Evolutionary conservation across 1,140 invertebrate species (phyloP).

Genomic region (Apis laboriosa): DNA sequence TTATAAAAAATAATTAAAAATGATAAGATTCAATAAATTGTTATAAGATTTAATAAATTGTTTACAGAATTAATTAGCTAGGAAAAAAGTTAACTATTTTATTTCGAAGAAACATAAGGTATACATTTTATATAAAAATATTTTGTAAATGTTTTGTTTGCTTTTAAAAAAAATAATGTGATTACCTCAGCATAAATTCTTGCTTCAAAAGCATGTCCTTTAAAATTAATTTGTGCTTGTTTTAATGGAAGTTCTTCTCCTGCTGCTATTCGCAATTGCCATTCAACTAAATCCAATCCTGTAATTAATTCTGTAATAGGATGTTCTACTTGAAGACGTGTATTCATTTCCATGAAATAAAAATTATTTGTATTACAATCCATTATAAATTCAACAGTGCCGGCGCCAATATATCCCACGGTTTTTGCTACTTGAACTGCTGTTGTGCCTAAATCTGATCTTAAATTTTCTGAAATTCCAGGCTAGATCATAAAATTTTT

Average conservation of each 20-base stretch:
- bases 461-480: constrained; percentile 88
- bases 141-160: background rate
- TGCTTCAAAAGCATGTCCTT: constrained; percentile 94
- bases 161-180: background rate
- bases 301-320: constrained; percentile 99
- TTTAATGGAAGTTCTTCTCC: constrained; percentile 91
- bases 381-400: constrained; percentile 97
- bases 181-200: constrained; percentile 95
- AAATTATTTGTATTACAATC: constrained; percentile 90
- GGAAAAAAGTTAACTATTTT: background rate
- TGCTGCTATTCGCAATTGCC: constrained; percentile 94
- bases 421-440: constrained; percentile 96
- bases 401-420: constrained; percentile 97
- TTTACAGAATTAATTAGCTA: background rate
- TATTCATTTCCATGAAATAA: constrained; percentile 99
- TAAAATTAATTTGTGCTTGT: constrained; percentile 89
- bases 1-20: too few species aligned
- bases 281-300: constrained; percentile 96
- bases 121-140: background rate
- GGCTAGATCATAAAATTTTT: constrained; percentile 82
- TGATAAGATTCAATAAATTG: background rate
- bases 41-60: background rate
- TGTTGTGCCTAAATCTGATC: constrained; percentile 91
- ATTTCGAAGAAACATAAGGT: background rate
- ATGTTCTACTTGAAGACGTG: constrained; percentile 96